Evolutionary conservation across 2,797 vertebrate genomes (phyloP).

Genomic region (Paramormyrops hopkinsi): DNA sequence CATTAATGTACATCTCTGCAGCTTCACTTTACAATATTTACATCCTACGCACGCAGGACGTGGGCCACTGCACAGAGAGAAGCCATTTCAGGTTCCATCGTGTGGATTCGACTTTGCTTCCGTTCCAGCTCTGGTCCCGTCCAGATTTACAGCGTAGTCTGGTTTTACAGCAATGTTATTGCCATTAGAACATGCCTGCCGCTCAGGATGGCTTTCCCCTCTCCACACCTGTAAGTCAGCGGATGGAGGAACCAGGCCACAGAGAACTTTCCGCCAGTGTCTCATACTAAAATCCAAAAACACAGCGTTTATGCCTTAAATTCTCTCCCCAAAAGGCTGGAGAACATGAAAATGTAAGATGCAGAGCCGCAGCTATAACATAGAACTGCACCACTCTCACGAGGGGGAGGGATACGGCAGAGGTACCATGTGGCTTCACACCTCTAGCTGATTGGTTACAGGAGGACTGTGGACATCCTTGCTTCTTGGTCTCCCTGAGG

Average conservation of each 20-base stretch:
- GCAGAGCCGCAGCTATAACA: background rate
- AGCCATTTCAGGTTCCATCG: background rate
- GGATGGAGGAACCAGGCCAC: background rate
- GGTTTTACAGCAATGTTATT: background rate
- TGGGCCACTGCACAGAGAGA: background rate
- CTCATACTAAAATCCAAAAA: background rate
- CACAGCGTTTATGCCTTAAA: background rate
- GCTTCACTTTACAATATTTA: conserved; percentile 3
- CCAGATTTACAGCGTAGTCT: background rate
- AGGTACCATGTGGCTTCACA: background rate
- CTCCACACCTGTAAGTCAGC: background rate
- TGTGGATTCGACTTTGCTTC: background rate
- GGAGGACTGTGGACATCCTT: background rate
- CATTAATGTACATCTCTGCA: background rate
- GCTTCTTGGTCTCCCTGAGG: conserved; percentile 14
- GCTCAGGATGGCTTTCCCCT: background rate
- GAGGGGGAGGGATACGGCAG: background rate
- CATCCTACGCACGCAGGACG: background rate
- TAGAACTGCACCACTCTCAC: background rate
- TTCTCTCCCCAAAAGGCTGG: background rate
- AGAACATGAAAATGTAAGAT: background rate
- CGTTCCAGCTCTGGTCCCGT: background rate
- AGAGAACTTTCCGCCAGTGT: background rate
- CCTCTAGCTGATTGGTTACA: background rate
- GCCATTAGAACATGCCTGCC: background rate